Percentiles rank a stretch among this genome's conserved stretches.
These are phyloP conservation scores for Amphilophus citrinellus DNA, from an alignment of 2,113 vertebrate species.

Conservation along the genomic window DNA sequence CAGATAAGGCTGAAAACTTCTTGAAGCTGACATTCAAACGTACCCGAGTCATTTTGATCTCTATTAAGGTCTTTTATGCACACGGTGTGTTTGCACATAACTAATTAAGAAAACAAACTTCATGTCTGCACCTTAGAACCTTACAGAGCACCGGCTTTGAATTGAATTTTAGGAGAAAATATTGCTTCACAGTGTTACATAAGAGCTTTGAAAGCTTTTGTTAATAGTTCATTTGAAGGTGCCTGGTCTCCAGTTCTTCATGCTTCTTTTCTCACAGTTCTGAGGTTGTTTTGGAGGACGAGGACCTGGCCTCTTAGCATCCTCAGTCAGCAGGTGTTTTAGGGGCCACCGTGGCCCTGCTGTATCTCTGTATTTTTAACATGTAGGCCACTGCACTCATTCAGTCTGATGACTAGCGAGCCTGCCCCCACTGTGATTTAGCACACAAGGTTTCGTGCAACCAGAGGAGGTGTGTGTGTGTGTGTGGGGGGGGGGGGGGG, in stretches of 20 bases:
- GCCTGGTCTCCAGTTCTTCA: neutral
- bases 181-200: neutral
- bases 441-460: conserved; percentile 32
- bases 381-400: conserved; percentile 75
- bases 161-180: neutral
- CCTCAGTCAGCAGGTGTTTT: conserved; percentile 47
- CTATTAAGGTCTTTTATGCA: conserved; percentile 22
- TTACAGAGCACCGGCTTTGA: neutral
- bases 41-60: conserved; percentile 14
- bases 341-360: neutral
- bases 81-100: neutral
- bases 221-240: neutral
- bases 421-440: conserved; percentile 73
- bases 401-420: conserved; percentile 62
- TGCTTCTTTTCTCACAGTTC: neutral
- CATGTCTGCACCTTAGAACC: neutral
- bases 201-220: neutral
- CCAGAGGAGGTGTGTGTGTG: neutral
- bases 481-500: neutral
- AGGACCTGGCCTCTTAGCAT: conserved; percentile 11
- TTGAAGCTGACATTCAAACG: neutral
- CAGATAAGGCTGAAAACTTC: conserved; percentile 1
- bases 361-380: conserved; percentile 62
- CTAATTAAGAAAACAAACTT: conserved; percentile 34
- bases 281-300: neutral